These are phyloP conservation scores for Tenthredo distinguenda DNA, from an alignment of 2,888 invertebrate genomes.

Conservation along the genomic window DNA sequence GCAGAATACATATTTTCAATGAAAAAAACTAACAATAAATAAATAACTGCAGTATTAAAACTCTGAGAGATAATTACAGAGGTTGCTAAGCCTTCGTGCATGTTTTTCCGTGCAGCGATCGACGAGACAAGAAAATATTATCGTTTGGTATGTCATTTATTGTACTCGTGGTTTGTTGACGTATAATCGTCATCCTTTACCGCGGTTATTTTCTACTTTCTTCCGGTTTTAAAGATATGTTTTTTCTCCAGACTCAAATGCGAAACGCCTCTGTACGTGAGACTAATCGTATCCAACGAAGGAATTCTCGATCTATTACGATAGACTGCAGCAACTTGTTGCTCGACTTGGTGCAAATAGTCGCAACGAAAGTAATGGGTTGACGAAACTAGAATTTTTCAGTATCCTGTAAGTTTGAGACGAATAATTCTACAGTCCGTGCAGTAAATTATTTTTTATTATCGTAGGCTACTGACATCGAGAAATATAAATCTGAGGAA, in stretches of 20 bases:
- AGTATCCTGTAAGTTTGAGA: neutral
- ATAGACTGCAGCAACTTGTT: neutral
- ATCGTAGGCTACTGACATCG: slow-evolving; percentile 40
- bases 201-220: neutral
- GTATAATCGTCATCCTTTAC: neutral
- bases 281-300: neutral
- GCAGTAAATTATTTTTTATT: neutral
- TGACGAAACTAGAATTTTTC: neutral
- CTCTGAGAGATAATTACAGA: neutral
- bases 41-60: neutral
- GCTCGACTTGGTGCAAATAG: neutral
- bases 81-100: neutral
- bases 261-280: neutral
- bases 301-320: neutral
- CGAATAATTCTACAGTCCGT: neutral
- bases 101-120: neutral
- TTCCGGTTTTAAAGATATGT: neutral
- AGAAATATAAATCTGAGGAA: slow-evolving; percentile 54
- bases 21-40: neutral
- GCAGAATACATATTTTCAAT: neutral
- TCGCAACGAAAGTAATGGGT: neutral
- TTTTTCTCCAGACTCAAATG: neutral
- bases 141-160: neutral
- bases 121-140: neutral
- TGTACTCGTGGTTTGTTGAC: neutral